Conservation (phyloP, 2,888 invertebrate species). For the Scaptomyza tumidula region DNA sequence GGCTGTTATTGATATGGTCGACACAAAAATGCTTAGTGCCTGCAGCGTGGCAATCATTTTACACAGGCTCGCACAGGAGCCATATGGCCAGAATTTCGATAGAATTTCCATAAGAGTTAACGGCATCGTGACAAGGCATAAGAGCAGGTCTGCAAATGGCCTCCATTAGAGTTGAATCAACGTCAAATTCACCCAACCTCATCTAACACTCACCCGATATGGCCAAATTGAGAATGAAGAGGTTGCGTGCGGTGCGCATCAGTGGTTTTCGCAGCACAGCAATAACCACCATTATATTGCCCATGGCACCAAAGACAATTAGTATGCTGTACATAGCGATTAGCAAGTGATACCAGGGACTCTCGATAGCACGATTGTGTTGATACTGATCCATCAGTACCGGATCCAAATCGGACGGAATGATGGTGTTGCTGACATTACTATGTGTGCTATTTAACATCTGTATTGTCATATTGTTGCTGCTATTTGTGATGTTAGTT, state of each 20-base stretch:
- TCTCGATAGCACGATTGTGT: slow-evolving; percentile 89
- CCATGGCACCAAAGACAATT: slow-evolving; percentile 92
- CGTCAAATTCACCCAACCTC: background rate
- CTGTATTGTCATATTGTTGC: slow-evolving; percentile 22
- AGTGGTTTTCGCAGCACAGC: slow-evolving; percentile 92
- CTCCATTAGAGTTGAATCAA: slow-evolving; percentile 22
- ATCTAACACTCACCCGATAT: slow-evolving; percentile 85
- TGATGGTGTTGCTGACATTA: slow-evolving; percentile 35
- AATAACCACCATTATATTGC: slow-evolving; percentile 93
- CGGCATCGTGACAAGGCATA: slow-evolving; percentile 96
- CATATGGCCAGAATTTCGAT: slow-evolving; percentile 94
- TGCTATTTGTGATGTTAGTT: slow-evolving; percentile 8
- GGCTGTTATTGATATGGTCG: slow-evolving; percentile 96
- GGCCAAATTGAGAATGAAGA: slow-evolving; percentile 96
- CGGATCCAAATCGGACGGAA: slow-evolving; percentile 59
- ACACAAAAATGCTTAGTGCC: slow-evolving; percentile 96
- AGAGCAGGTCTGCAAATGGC: slow-evolving; percentile 87
- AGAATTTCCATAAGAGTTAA: slow-evolving; percentile 94
- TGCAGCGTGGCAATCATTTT: slow-evolving; percentile 94
- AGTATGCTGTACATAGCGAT: slow-evolving; percentile 90
- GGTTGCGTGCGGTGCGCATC: slow-evolving; percentile 96
- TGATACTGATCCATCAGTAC: slow-evolving; percentile 86
- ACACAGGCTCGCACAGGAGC: slow-evolving; percentile 89
- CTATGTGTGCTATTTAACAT: slow-evolving; percentile 28
- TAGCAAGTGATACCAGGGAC: slow-evolving; percentile 88